Base-by-base conservation (phyloP, 2,797 vertebrate species). In the Acrossocheilus fasciatus region DNA sequence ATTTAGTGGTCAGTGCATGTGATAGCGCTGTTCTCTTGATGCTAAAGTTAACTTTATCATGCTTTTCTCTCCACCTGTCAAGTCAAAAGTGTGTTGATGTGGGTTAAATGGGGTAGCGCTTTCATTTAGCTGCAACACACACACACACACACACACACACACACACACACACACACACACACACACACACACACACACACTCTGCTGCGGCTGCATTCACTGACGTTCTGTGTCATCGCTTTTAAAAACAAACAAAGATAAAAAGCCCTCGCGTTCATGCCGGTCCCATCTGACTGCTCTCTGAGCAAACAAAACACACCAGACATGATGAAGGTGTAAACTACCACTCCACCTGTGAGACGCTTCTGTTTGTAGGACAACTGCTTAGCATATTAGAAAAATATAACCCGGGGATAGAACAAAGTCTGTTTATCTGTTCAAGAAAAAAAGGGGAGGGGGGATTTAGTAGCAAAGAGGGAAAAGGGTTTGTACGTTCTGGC, bases 311-410 rank as follows among this genome's bases (percentile, higher is more conserved):
- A 83, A 81, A 86, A 87, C 69, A 41, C 39, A 39, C 41, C 15
- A 17, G 76, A 34, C 36, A 69, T 45, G 87, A 87, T 87, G 76
- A 87, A 86, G 86, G 89, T 87, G 82, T 80, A 75, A 87, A 87
- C 81, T 80, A 74, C 82, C 83, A 45, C 83, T 81, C 85, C 88
- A 80, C 82, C 87, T 74, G 75, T 78, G 12, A 50, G 52, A 84
- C n/a, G 34, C 83, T 52, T 52, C 78, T 78, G 84, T 88, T 85
- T 88, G 87, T 90, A 90, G 82, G 86, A 87, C 88, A 86, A 80
- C 81, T 89, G 73, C 83, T 90, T 90, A 86, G 81, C 81, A 84
- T 87, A 79, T 59, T 59, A 72, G 74, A 85, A 85, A 85, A 86
- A 86, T 84, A 84, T 72, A 79, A 69, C 75, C 74, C 50, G 17